Percentiles rank a stretch among this genome's conserved stretches.
phyloP scores from a whole-genome alignment of 1,140 invertebrate species.

The Rhopalosiphum padi region DNA sequence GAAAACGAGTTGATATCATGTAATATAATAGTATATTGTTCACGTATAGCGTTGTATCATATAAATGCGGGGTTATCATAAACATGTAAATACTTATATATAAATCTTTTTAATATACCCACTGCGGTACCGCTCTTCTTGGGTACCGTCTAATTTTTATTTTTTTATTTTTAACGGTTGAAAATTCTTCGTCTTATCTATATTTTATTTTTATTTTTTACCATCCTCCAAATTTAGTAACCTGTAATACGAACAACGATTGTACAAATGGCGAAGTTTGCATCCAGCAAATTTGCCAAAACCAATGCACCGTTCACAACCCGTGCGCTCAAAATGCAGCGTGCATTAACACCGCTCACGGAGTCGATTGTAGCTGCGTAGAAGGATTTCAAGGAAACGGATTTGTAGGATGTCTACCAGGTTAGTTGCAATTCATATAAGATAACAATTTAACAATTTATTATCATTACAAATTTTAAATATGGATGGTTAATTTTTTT shows the following conservation, averaged over 20 bases:
- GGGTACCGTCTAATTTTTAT: constrained; percentile 32
- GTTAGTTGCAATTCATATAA: constrained; percentile 65
- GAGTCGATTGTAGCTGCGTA: constrained; percentile 81
- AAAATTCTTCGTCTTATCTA: constrained; percentile 59
- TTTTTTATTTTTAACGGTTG: neutral
- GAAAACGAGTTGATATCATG: neutral
- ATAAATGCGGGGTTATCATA: neutral
- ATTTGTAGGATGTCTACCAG: constrained; percentile 77
- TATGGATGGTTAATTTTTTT: neutral
- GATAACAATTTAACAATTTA: neutral
- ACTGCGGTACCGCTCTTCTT: constrained; percentile 5
- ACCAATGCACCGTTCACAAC: constrained; percentile 81
- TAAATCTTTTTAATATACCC: neutral
- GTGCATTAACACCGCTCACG: constrained; percentile 88
- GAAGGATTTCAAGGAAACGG: constrained; percentile 88
- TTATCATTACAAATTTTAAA: neutral
- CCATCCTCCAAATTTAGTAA: constrained; percentile 68
- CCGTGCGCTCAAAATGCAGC: constrained; percentile 83
- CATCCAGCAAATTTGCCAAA: constrained; percentile 79
- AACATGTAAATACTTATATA: neutral
- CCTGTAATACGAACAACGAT: constrained; percentile 81
- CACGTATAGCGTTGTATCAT: constrained; percentile 8
- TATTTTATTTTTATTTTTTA: constrained; percentile 64
- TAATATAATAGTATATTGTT: neutral
- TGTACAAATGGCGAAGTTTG: constrained; percentile 82